Evolutionary conservation across 2,797 vertebrate genomes (phyloP), one percentile per base, ranked within the genome.

Genomic region (Cirrhinus mrigala): DNA sequence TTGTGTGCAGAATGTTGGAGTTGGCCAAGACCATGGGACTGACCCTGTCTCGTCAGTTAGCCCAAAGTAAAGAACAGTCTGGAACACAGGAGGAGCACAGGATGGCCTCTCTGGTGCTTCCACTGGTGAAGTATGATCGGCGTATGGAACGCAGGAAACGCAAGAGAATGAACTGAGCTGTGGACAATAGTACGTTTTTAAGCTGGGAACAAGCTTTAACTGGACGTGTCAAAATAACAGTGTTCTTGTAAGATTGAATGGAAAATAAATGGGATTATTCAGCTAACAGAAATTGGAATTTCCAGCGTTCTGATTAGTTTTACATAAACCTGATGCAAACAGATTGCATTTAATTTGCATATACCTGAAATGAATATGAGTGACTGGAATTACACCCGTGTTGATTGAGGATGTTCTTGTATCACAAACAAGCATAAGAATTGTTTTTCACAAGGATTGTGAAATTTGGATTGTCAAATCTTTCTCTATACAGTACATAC

Each of bases 21-120:
- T 90, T 99, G 0, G 97, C 98, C 0, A 99, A 93, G 90, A 96
- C 96, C 44, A 96, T 99, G 97, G 93, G 97, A 44, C 90, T 99
- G 92, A 96, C 93, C 82, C 81, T 99, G 56, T 92, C 82, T 37
- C 97, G 95, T 91, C 92, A 79, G 1, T 83, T 85, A 33, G 87
- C 92, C 18, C 78, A 22, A 0, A 92, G 83, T 0, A 81, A 73
- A 0, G 89, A 84, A 0, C 66, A 88, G 4, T 27, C 12, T 0
- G 86, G 24, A n/a, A 9, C 24, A 1, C 85, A 81, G 1, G 93
- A 96, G 1, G 93, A 93, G 1, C 96, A 97, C 92, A 96, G 85
- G 64, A 75, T 95, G 40, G 98, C 94, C 10, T 92, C 93, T 0
- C 93, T 99, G 0, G 90, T 93, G 33, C 90, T 99, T 4, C 98